Evolutionary conservation across 1,140 invertebrate species (phyloP), one percentile per base, ranked within the genome.

Genomic region (Drosophila persimilis): DNA sequence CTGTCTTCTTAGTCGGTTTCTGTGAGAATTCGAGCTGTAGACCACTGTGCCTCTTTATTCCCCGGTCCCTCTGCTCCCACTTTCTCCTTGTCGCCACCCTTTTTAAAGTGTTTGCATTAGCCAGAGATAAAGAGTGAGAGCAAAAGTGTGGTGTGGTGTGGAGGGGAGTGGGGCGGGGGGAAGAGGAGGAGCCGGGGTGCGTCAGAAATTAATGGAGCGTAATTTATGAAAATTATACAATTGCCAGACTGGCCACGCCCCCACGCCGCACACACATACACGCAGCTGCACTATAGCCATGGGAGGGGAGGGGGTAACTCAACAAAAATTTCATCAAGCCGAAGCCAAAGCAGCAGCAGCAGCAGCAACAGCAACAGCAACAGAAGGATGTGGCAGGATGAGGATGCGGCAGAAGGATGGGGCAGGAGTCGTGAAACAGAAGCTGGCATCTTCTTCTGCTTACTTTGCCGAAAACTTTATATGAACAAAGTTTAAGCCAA

Each of bases 141-240:
- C 1, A 3, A 26, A 11, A 29, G 31, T 8, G 29, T 39, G 35
- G 35, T 4, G 11, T 13, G 35, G 11, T 1, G 11, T 13, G 35
- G 15, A 4, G 8, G 8, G 7, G 6, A 6, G 8, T 9, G 8
- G 13, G 17, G n/a, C 15, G 15, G 48, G 46, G 56, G 6, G 26
- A 29, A 2, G 24, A 43, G 43, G 56, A 1, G 26, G 7, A 8
- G 63, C 26, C 11, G 71, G 31, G 60, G 52, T 20, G 54, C 73
- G 62, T 66, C 44, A 59, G 52, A 76, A 76, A 76, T 76, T 76
- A 76, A 76, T 76, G 73, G 72, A 45, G 72, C 72, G 63, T 75
- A 69, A 69, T 76, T 76, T 76, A 75, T 76, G 73, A 76, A 75
- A 76, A 76, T 76, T 76, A 76, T 76, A 76, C 72, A 74, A 74